Base-by-base conservation (phyloP, 2,797 vertebrate species). In the Anas capensis region DNA sequence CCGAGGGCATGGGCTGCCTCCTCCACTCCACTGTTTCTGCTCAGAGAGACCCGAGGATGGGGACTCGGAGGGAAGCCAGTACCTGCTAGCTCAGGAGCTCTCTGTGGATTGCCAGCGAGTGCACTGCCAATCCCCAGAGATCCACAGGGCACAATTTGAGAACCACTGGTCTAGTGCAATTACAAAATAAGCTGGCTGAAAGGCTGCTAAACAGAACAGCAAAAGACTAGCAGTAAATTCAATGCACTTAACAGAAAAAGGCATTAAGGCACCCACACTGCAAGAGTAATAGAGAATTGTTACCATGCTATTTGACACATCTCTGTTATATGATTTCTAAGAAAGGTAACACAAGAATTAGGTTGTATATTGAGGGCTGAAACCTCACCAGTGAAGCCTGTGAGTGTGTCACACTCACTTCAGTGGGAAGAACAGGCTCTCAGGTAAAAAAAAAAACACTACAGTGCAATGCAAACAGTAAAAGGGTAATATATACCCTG, bases 171-270 rank as follows among this genome's bases (percentile, higher is more conserved):
- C 91, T 80, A 94, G 64, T 90, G 97, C 93, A 85, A 54, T 87
- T 88, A 93, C 17, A 29, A 33, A 70, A n/a, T 80, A 96, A 97
- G 97, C 96, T 66, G 77, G 93, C 96, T 90, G 73, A 77, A 87
- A 96, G 91, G 94, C 57, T 91, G 93, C 75, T 95, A 75, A 93
- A 95, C 53, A 85, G 60, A 82, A 93, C 4, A 87, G 96, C 84
- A 96, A 70, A 96, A 96, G 93, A 70, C 23, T 71, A 72, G 90
- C 78, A 93, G 78, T 92, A 92, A 56, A 21, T 93, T 88, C 90
- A 94, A 48, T 54, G 86, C 90, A 95, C 71, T 94, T 89, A 91
- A 96, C 72, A 72, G 40, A 89, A 87, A 91, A 93, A 31, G 4
- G 61, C 48, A 20, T 23, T 57, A 62, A 66, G 58, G 92, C 19